Base-by-base conservation (phyloP, 1,140 invertebrate species). In the Apis mellifera region DNA sequence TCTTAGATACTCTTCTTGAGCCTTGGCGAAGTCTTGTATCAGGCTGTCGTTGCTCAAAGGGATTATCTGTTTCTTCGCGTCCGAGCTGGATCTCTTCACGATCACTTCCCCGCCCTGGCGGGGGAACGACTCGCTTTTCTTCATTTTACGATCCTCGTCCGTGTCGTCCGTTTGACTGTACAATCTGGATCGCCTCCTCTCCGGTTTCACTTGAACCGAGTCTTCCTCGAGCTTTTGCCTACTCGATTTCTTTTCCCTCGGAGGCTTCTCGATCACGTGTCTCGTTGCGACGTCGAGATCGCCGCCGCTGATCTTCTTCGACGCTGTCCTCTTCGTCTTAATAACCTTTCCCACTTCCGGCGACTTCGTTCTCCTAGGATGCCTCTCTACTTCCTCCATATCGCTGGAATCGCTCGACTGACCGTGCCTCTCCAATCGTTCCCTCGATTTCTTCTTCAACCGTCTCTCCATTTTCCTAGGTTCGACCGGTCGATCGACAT, bases 41-140 rank as follows among this genome's bases (percentile, higher is more conserved):
- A 94, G 78, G 64, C 86, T 91, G 12, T 93, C 92, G 52, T 94
- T 89, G 23, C 82, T 91, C 66, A 94, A 64, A 0, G 92, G 93
- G 55, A 94, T 94, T 21, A 94, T 92, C 64, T 94, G 91, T n/a
- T 94, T 94, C 59, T 88, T 93, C 9, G 83, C 50, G 9, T 90
- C 87, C 0, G 70, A 57, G 0, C 65, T 52, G 19, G 87, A 88
- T 48, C 77, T 81, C 32, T 84, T 79, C 5, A 85, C 65, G 0
- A 17, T 17, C 7, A 50, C 50, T 17, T 71, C 73, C 0, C 82
- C 75, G 2, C 52, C 11, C 23, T 64, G 79, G 5, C 17, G 13
- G 3, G 88, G 78, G 1, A 89, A 84, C 17, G 66, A 85, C 19
- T 89, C 89, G 66, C 82, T 89, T 13, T 89, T 90, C 32, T 59